A percentile compares a stretch with the other conserved stretches of the same genome.
phyloP scores from a whole-genome alignment of 2,113 vertebrate species.

The Guaruba guarouba region DNA sequence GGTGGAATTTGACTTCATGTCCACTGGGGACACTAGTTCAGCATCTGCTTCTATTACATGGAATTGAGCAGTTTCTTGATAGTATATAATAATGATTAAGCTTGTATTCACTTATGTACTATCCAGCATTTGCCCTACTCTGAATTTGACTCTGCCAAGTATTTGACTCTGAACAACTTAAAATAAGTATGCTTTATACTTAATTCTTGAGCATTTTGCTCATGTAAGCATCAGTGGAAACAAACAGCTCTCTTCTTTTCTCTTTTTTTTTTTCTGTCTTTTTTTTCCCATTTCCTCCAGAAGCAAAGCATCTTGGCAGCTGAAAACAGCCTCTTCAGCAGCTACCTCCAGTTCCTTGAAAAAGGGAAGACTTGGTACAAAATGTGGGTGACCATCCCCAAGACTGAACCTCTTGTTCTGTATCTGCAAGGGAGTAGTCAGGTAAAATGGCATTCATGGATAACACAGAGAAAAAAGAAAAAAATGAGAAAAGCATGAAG shows the following conservation, averaged over 20 bases:
- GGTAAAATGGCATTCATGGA: constrained; percentile 62
- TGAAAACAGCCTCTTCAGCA: constrained; percentile 80
- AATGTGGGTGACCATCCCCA: constrained; percentile 82
- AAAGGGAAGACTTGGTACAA: constrained; percentile 85
- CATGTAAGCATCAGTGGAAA: background rate
- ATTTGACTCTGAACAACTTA: background rate
- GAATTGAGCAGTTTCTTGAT: background rate
- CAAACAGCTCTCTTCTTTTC: background rate
- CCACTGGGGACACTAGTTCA: background rate
- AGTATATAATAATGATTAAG: background rate
- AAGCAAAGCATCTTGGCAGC: constrained; percentile 73
- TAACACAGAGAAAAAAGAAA: background rate
- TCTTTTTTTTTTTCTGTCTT: background rate
- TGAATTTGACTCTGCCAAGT: background rate
- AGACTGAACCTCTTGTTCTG: constrained; percentile 82
- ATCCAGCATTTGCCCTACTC: background rate
- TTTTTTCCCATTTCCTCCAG: constrained; percentile 39
- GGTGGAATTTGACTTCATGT: background rate
- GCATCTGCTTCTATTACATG: background rate
- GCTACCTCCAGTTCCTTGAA: constrained; percentile 83
- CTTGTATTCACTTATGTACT: background rate
- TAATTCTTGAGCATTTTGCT: background rate
- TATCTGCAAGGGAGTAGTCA: constrained; percentile 81
- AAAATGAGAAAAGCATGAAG: background rate
- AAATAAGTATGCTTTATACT: background rate